phyloP scores from a whole-genome alignment of 1,140 invertebrate species.

The Apis florea region DNA sequence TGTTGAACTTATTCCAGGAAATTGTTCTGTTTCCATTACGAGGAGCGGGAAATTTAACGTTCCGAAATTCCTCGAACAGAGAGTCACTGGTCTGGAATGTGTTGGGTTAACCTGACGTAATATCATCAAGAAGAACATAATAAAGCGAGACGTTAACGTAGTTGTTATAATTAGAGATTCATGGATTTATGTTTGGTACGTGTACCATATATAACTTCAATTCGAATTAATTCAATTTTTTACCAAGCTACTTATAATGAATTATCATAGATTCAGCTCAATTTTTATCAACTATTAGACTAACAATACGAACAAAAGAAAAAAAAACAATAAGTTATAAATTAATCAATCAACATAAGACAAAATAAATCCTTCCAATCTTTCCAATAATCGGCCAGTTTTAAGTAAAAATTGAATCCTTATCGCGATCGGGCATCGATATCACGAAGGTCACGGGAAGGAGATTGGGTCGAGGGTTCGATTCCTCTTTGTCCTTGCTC shows the following conservation, averaged over 20 bases:
- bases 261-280: no score
- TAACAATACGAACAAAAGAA: no score
- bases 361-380: no score
- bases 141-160: constrained; percentile 42
- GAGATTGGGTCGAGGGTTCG: constrained; percentile 14
- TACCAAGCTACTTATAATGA: no score
- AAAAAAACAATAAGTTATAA: no score
- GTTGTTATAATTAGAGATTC: constrained; percentile 46
- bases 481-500: constrained; percentile 39
- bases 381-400: no score
- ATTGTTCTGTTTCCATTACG: not conserved
- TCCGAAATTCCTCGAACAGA: constrained; percentile 15
- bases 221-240: no score
- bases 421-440: not conserved
- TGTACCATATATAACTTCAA: not conserved
- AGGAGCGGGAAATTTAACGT: not conserved
- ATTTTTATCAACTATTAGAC: no score
- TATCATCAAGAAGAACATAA: constrained; percentile 60
- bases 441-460: not conserved
- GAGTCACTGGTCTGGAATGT: constrained; percentile 55
- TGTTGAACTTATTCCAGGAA: not conserved
- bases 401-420: no score
- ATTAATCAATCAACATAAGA: no score
- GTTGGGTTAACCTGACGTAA: constrained; percentile 42
- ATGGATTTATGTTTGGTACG: not conserved